Conservation (phyloP, 2,888 invertebrate species). For the Oscheius myriophilus region DNA sequence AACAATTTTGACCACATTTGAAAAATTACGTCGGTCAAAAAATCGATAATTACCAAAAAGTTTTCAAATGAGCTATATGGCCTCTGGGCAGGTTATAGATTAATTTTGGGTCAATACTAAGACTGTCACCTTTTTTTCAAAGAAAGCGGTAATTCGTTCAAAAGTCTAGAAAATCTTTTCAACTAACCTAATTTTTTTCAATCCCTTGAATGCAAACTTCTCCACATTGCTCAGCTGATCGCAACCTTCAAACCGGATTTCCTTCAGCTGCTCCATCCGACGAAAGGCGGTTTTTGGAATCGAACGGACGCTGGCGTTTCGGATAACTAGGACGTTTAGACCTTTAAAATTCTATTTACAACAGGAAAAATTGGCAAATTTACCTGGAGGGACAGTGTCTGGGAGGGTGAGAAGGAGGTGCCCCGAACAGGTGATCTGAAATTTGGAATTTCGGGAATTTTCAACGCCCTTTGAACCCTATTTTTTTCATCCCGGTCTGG, state of each 20-base stretch:
- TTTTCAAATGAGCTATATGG: no score
- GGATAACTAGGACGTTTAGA: slow-evolving; percentile 29
- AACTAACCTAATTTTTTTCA: slow-evolving; percentile 41
- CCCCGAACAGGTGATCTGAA: slow-evolving; percentile 47
- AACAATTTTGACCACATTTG: no score
- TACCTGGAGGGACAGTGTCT: slow-evolving; percentile 34
- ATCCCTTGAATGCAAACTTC: slow-evolving; percentile 50
- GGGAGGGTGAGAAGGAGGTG: slow-evolving; percentile 38
- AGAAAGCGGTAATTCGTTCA: no score
- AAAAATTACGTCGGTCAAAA: no score
- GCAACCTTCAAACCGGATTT: slow-evolving; percentile 43
- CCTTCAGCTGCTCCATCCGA: slow-evolving; percentile 40
- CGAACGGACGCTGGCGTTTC: slow-evolving; percentile 40
- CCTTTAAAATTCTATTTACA: slow-evolving; percentile 28
- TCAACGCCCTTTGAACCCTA: no score
- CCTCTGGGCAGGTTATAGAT: no score
- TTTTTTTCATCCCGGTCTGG: no score
- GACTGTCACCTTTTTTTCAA: no score
- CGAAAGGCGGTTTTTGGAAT: slow-evolving; percentile 48
- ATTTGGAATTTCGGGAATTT: not conserved
- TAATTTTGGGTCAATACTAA: no score
- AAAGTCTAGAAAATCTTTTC: no score
- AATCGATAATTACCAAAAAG: no score
- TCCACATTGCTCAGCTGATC: slow-evolving; percentile 39
- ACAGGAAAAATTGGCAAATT: no score